Percentiles rank a stretch among this genome's conserved stretches.
Evolutionary conservation across 2,888 invertebrate species (phyloP).

Genomic region (Eubasilissa splendida): DNA sequence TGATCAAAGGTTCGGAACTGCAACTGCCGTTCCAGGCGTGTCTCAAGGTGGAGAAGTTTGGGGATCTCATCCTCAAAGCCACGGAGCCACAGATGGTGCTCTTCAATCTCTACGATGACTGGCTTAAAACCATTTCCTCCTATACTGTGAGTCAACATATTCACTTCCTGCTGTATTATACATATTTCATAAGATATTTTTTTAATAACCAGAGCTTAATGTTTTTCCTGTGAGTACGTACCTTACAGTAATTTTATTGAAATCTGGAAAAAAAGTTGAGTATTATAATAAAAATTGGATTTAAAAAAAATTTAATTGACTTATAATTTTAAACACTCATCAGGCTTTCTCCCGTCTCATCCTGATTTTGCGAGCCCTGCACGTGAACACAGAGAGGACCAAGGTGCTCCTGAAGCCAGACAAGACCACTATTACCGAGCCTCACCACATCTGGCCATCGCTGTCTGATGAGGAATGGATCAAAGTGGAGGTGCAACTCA

Average conservation of each 20-base stretch:
- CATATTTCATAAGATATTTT: too few relatives aligned
- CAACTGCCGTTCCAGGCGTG: constrained; percentile 99
- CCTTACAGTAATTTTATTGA: too few relatives aligned
- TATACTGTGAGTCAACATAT: constrained; percentile 81
- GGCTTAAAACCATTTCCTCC: constrained; percentile 99
- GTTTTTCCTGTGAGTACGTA: not conserved
- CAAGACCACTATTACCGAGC: constrained; percentile 98
- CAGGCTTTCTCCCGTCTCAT: constrained; percentile 97
- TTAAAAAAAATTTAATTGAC: too few relatives aligned
- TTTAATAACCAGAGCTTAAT: too few relatives aligned
- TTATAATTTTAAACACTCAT: not conserved
- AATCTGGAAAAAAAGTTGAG: too few relatives aligned
- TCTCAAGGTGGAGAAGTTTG: constrained; percentile 99
- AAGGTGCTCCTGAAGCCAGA: constrained; percentile 99
- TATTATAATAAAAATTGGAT: too few relatives aligned
- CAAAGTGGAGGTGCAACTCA: constrained; percentile 97
- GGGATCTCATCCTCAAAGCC: constrained; percentile 98
- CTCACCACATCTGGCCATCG: constrained; percentile 99
- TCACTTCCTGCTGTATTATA: not conserved
- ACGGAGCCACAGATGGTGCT: constrained; percentile 99
- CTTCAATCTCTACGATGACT: constrained; percentile 99
- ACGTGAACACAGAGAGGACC: constrained; percentile 99
- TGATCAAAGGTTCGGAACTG: constrained; percentile 98
- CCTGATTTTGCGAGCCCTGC: constrained; percentile 94
- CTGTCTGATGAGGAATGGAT: constrained; percentile 99